Evolutionary conservation across 2,113 vertebrate species (phyloP), one percentile per base, ranked within the genome.

Genomic region (Anthoscopus minutus): DNA sequence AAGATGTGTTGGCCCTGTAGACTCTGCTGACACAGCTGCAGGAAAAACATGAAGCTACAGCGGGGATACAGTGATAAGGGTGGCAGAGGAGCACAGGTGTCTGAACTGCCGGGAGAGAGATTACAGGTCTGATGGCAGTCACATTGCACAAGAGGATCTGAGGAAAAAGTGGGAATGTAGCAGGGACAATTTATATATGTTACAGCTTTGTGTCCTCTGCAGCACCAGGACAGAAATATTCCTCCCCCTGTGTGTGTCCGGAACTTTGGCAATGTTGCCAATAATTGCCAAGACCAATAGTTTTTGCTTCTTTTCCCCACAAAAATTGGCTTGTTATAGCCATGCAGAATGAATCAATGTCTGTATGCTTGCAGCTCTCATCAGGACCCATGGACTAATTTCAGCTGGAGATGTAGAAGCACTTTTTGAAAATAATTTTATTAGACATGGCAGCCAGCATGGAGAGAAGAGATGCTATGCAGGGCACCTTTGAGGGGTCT

Each of bases 141-240:
- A 23, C 6, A 4, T 54, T 58, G 60, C 30, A 23, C 0, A 7
- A 54, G 23, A 61, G 15, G 30, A 38, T 71, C 28, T 89, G 37
- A 61, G 50, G 54, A 57, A 73, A 79, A 81, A 2, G 10, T 7
- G 11, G 7, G 35, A 13, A 30, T 91, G 66, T 74, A 58, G 11
- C 8, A 38, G 38, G 15, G 4, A 11, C 16, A 25, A 47, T 3
- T 60, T 40, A 12, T 2, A 18, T 0, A 0, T 67, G 44, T 76
- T 51, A 28, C 5, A 60, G 3, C 48, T 89, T 67, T 24, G 23
- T 51, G 40, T 17, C 16, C 15, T 85, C 33, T 82, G 65, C 47
- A 66, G 47, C 47, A 71, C 11, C 17, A 42, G 51, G 31, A 76
- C 4, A 80, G 16, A 7, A 44, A 71, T 1, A 2, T 56, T 40